Evolutionary conservation across 2,888 invertebrate species (phyloP), one percentile per base, ranked within the genome.

Genomic region (Cryptocephalus moraei): DNA sequence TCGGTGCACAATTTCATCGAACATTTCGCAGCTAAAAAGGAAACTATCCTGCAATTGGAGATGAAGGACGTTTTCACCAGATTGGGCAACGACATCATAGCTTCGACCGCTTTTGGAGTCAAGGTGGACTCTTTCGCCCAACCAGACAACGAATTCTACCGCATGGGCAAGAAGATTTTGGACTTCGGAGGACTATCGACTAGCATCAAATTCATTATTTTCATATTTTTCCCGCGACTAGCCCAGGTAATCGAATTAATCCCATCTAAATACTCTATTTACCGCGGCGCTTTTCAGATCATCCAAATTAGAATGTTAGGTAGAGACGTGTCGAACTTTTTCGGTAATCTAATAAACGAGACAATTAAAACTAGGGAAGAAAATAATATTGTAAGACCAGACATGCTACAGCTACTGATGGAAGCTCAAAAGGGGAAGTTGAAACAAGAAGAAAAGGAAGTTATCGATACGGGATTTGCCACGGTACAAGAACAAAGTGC

Each of bases 381-480:
- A 44, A 53, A 59, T 33, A 49, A 51, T 8, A 58, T 62, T 43
- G 45, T 58, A 8, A 42, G 62, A 43, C 59, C 56, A 4, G 63
- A 63, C 47, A 75, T 78, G 75, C 74, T 79, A 13, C 73, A 79
- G 44, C 55, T 78, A 10, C 62, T 78, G 1, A 70, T 78, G 69
- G 22, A 22, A 22, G 22, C 22, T 22, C 22, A 22, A 22, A 22
- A 22, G 6, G 22, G 22, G 22, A 74, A 78, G 56, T 75, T 76
- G 8, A 72, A 70, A 43, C 72, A 72, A 62, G 72, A 72, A 14
- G 36, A 56, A 39, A 40, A 46, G 10, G 22, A 52, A 44, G 34
- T 45, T 8, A n/a, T 47, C 10, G 50, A 56, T 43, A 43, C 57
- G 44, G 62, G 62, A 13, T 63, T 64, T 49, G 60, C 64, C 10